Conservation (phyloP, 2,888 invertebrate species). For the Linyphia triangularis region DNA sequence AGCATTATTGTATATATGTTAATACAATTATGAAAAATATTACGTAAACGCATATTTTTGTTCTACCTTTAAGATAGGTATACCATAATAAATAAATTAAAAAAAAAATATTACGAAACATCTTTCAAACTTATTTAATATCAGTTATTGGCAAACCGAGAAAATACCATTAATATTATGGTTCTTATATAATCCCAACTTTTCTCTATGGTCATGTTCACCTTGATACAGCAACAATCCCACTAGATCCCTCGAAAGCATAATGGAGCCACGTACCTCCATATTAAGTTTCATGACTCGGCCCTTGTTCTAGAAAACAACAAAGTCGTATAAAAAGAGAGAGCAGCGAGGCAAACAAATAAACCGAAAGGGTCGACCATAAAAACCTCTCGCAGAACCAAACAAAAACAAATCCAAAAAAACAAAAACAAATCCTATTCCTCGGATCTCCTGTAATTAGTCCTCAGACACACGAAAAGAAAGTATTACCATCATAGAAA, state of each 20-base stretch:
- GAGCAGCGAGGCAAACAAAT: neutral
- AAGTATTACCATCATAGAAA: constrained; percentile 74
- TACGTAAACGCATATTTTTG: too few relatives aligned
- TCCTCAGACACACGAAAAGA: constrained; percentile 58
- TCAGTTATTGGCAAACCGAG: too few relatives aligned
- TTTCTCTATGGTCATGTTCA: neutral
- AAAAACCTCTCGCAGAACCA: neutral
- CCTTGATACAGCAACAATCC: neutral
- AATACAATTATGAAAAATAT: too few relatives aligned
- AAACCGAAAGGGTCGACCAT: neutral
- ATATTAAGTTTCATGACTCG: neutral
- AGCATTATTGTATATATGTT: too few relatives aligned
- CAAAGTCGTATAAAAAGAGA: neutral
- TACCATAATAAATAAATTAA: too few relatives aligned
- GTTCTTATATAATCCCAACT: too few relatives aligned
- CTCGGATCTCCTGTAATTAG: constrained; percentile 64
- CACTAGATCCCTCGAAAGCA: neutral
- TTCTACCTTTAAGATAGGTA: too few relatives aligned
- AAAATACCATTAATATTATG: too few relatives aligned
- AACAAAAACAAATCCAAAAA: neutral
- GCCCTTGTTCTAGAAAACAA: neutral
- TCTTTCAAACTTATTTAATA: too few relatives aligned
- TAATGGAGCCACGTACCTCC: too few relatives aligned
- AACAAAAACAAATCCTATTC: constrained; percentile 16
- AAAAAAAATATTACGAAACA: too few relatives aligned